These are phyloP conservation scores for Bombus superbus DNA, from an alignment of 1,140 invertebrate species.

Conservation along the genomic window DNA sequence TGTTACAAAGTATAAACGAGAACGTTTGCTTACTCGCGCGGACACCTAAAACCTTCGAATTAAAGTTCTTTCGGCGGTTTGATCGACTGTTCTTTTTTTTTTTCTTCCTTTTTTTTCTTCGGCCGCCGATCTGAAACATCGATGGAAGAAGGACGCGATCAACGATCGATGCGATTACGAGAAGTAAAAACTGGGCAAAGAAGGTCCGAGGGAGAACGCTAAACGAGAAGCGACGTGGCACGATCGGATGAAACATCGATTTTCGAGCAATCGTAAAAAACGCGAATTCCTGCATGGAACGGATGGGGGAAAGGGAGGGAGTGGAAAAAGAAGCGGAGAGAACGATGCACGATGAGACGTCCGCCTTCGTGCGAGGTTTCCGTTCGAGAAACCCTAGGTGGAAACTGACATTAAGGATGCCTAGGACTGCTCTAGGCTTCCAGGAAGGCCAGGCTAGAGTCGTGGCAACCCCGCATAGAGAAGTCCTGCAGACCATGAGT, in stretches of 20 bases:
- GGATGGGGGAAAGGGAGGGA: neutral
- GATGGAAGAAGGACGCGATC: too few relatives aligned
- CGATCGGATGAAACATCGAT: conserved; percentile 23
- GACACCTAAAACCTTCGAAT: neutral
- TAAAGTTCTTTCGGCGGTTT: neutral
- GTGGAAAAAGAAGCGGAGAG: neutral
- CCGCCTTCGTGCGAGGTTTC: conserved; percentile 17
- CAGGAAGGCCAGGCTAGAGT: conserved; percentile 54
- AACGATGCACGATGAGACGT: neutral
- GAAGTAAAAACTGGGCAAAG: neutral
- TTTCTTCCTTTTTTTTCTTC: too few relatives aligned
- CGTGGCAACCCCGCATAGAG: conserved; percentile 72
- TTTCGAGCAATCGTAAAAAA: conserved; percentile 21
- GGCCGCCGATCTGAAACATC: too few relatives aligned
- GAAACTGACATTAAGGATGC: conserved; percentile 51
- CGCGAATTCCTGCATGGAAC: conserved; percentile 19
- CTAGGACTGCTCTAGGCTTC: conserved; percentile 62
- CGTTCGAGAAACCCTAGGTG: conserved; percentile 35
- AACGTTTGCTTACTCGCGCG: neutral
- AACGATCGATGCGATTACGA: too few relatives aligned
- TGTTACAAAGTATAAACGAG: neutral
- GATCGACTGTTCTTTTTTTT: too few relatives aligned
- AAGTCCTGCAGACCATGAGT: conserved; percentile 68
- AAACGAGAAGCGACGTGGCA: neutral
- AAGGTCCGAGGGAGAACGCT: neutral